Evolutionary conservation across 2,888 invertebrate genomes (phyloP), one percentile per base, ranked within the genome.

Genomic region (Drosophila stalkeri): DNA sequence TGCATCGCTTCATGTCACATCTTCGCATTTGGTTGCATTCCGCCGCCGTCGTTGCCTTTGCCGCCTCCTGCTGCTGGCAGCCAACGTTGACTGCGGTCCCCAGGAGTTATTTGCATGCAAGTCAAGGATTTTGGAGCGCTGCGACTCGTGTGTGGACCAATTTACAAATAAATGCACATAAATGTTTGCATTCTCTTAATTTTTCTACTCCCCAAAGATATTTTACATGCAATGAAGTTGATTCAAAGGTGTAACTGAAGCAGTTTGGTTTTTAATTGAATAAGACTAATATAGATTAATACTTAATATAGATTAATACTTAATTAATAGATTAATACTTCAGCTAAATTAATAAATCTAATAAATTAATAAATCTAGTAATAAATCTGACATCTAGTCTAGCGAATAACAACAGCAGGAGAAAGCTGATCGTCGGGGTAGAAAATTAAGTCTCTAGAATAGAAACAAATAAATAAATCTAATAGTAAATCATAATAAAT

Each of bases 1-100:
- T 86, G 90, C 89, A 88, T 78, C 85, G 86, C 86, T 81, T 86
- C 91, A 86, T 89, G 89, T 91, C 88, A 89, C 80, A 76, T 79
- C 63, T 64, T 43, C 33, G 55, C 63, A 60, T 81, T 77, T 70
- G 66, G 70, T 52, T 70, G 72, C 76, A 77, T 75, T 78, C 67
- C 71, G 55, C 60, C 57, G 27, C 4, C 18, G 8, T 23, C 23
- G 23, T 23, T 23, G 23, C 23, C 27, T 27, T 27, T 4, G 55
- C 56, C 57, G 27, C 5, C 20, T 7, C 31, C 52, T 60, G 79
- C 49, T 35, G 47, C 56, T 62, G 47, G 47, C 79, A 81, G 64
- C 51, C 27, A 16, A 9, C 57, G 44, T 2, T 44, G 20, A 8
- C 20, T 44, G 43, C 33, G 43, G 33, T 44, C 41, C 39, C 37